These are phyloP conservation scores for Anomalospiza imberbis DNA, from an alignment of 2,797 vertebrate species.

Conservation along the genomic window DNA sequence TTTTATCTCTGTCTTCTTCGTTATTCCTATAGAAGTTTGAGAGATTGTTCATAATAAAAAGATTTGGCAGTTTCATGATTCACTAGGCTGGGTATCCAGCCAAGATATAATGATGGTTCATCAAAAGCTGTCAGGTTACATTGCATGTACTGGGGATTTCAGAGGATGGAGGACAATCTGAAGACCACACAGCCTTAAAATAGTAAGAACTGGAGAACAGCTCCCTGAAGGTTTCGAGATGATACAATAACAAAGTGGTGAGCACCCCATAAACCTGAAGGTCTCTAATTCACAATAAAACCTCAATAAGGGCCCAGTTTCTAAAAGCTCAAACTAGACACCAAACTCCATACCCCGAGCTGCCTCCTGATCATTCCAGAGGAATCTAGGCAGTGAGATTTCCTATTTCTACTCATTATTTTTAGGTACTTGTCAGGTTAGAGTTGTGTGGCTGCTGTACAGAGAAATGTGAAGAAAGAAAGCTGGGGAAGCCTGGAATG, in stretches of 20 bases:
- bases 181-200: background rate
- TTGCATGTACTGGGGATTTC: background rate
- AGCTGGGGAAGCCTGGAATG: background rate
- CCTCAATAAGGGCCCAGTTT: background rate
- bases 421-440: background rate
- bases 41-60: conserved; percentile 30
- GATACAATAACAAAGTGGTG: background rate
- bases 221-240: background rate
- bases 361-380: background rate
- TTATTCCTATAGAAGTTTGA: conserved; percentile 22
- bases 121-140: conserved; percentile 36
- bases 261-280: background rate
- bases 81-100: conserved; percentile 40
- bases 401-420: background rate
- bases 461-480: background rate
- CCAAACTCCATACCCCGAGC: accelerated
- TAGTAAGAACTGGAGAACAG: background rate
- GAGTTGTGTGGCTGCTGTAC: background rate
- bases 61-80: conserved; percentile 51
- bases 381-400: background rate
- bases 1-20: conserved; percentile 21
- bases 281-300: background rate
- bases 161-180: background rate
- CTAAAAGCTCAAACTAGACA: background rate
- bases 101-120: conserved; percentile 56